Evolutionary conservation across 2,797 vertebrate species (phyloP).

Genomic region (Cyprinella venusta): DNA sequence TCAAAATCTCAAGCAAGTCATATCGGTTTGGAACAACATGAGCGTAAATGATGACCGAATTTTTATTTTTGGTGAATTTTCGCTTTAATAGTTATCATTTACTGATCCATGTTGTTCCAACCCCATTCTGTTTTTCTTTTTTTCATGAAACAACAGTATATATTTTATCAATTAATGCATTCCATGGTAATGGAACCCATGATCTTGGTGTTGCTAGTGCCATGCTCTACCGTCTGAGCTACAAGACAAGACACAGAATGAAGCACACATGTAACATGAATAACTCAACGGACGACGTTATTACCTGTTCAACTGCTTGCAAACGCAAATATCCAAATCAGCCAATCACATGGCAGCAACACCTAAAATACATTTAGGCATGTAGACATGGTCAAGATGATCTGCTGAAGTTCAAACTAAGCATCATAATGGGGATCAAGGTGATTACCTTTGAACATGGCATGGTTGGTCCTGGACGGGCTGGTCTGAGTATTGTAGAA

Average conservation of each 20-base stretch:
- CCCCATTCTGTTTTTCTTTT: not conserved
- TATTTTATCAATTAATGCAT: not conserved
- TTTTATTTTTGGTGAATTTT: not conserved
- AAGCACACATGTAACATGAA: too few relatives aligned
- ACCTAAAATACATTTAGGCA: too few relatives aligned
- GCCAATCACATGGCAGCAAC: too few relatives aligned
- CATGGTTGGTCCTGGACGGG: not conserved
- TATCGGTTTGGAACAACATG: not conserved
- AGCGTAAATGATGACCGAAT: not conserved
- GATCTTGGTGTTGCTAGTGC: not conserved
- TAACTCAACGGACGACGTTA: not conserved
- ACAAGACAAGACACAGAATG: too few relatives aligned
- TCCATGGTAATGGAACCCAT: not conserved
- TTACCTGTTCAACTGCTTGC: not conserved
- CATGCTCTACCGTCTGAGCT: too few relatives aligned
- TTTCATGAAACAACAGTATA: not conserved
- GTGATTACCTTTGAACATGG: not conserved
- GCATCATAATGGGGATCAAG: not conserved
- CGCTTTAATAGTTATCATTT: not conserved
- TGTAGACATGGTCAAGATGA: too few relatives aligned
- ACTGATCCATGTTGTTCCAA: not conserved
- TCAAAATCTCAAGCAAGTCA: too few relatives aligned
- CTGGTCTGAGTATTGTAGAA: not conserved
- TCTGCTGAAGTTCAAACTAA: too few relatives aligned
- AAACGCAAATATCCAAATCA: not conserved